Evolutionary conservation across 2,888 invertebrate species (phyloP).

Genomic region (Quadroppia sp.): DNA sequence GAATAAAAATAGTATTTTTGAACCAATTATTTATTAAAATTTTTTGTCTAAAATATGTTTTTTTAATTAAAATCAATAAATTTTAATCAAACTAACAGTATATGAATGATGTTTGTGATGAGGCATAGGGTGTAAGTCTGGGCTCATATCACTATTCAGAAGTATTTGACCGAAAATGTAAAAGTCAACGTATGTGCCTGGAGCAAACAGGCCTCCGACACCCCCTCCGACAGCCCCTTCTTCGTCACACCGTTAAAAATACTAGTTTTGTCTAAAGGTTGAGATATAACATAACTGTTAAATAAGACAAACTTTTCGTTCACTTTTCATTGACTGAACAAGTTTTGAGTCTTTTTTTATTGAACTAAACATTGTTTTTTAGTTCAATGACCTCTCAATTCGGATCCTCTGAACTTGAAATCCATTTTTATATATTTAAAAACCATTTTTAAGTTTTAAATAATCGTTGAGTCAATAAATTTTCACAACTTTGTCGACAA

Average conservation of each 20-base stretch:
- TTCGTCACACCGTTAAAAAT: not conserved
- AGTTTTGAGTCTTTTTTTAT: not conserved
- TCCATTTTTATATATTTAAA: not conserved
- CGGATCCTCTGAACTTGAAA: not conserved
- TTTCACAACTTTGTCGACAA: too few relatives aligned
- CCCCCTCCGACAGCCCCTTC: not conserved
- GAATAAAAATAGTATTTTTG: not conserved
- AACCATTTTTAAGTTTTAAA: too few relatives aligned
- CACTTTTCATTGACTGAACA: conserved; percentile 29
- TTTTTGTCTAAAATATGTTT: not conserved
- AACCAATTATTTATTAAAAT: not conserved
- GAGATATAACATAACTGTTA: not conserved
- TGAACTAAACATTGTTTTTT: conserved; percentile 19
- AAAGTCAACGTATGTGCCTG: not conserved
- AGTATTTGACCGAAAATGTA: not conserved
- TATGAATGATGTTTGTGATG: not conserved
- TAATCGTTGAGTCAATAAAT: too few relatives aligned
- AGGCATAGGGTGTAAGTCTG: not conserved
- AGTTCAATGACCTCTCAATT: conserved; percentile 6
- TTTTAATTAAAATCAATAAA: not conserved
- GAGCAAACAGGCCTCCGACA: not conserved
- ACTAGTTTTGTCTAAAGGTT: not conserved
- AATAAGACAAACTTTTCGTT: conserved; percentile 6
- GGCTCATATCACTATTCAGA: not conserved
- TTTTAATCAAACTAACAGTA: not conserved